Conservation (phyloP, 2,797 vertebrate genomes). For the Syndactyla subalaris region DNA sequence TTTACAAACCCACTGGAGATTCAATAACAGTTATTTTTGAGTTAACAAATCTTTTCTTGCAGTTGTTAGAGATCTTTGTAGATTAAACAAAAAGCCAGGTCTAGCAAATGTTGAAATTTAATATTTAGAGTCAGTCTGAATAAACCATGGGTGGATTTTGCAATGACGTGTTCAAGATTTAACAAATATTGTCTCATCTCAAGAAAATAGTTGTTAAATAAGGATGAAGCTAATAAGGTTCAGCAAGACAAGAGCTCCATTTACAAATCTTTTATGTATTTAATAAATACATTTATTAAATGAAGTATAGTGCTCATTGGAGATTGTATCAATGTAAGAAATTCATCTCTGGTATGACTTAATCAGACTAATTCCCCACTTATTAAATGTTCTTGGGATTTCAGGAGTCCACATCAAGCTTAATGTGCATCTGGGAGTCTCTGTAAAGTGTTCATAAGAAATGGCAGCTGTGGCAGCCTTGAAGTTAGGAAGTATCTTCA, state of each 20-base stretch:
- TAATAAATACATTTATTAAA: constrained; percentile 77
- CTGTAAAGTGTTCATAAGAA: background rate
- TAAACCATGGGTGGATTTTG: constrained; percentile 57
- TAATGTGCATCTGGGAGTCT: constrained; percentile 41
- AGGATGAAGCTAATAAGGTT: constrained; percentile 59
- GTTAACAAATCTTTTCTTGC: constrained; percentile 41
- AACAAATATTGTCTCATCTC: constrained; percentile 69
- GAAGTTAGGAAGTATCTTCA: background rate
- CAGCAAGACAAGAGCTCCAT: constrained; percentile 58
- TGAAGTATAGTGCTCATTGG: constrained; percentile 56
- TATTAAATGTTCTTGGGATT: constrained; percentile 66
- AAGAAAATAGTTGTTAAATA: constrained; percentile 66
- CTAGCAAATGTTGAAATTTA: constrained; percentile 60
- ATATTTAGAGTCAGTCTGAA: constrained; percentile 65
- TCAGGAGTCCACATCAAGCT: constrained; percentile 46
- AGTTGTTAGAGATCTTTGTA: constrained; percentile 31
- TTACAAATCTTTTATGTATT: constrained; percentile 70
- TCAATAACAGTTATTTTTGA: constrained; percentile 53
- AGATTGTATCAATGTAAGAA: constrained; percentile 53
- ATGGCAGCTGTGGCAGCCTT: background rate
- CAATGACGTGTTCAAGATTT: constrained; percentile 40
- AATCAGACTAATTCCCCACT: constrained; percentile 56
- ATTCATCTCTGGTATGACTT: constrained; percentile 56
- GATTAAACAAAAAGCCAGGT: constrained; percentile 55
- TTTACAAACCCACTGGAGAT: constrained; percentile 45